phyloP scores from a whole-genome alignment of 2,888 invertebrate genomes.

The Agriopis aurantiaria region DNA sequence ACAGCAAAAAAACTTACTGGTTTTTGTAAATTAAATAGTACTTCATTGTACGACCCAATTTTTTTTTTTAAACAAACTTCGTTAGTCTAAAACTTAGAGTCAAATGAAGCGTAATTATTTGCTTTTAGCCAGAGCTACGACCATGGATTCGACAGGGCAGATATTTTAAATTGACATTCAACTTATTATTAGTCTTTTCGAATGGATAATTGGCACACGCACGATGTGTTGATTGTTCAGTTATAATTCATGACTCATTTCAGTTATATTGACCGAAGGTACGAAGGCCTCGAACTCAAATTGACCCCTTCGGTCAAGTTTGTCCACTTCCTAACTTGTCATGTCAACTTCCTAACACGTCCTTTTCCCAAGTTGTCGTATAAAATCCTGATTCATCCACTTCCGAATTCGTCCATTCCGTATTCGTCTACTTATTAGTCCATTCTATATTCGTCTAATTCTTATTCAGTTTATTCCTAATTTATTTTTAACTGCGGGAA shows the following conservation, averaged over 20 bases:
- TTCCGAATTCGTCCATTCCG: too few relatives aligned
- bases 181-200: constrained; percentile 30
- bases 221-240: neutral
- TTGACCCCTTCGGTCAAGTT: too few relatives aligned
- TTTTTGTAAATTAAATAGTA: constrained; percentile 75
- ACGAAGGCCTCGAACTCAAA: too few relatives aligned
- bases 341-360: too few relatives aligned
- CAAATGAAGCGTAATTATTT: constrained; percentile 50
- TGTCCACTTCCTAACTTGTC: too few relatives aligned
- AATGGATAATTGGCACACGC: constrained; percentile 7
- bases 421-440: too few relatives aligned
- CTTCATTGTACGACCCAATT: constrained; percentile 65
- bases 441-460: too few relatives aligned
- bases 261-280: too few relatives aligned
- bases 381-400: too few relatives aligned
- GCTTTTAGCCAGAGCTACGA: constrained; percentile 20
- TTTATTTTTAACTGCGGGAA: too few relatives aligned
- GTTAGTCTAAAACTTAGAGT: constrained; percentile 49
- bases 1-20: constrained; percentile 64
- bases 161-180: constrained; percentile 30
- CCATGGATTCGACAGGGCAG: constrained; percentile 33
- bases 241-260: neutral
- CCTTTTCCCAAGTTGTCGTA: too few relatives aligned
- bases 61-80: constrained; percentile 48
- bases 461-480: too few relatives aligned